These are phyloP conservation scores for Montifringilla adamsi DNA, from an alignment of 2,113 vertebrate genomes.

Conservation along the genomic window DNA sequence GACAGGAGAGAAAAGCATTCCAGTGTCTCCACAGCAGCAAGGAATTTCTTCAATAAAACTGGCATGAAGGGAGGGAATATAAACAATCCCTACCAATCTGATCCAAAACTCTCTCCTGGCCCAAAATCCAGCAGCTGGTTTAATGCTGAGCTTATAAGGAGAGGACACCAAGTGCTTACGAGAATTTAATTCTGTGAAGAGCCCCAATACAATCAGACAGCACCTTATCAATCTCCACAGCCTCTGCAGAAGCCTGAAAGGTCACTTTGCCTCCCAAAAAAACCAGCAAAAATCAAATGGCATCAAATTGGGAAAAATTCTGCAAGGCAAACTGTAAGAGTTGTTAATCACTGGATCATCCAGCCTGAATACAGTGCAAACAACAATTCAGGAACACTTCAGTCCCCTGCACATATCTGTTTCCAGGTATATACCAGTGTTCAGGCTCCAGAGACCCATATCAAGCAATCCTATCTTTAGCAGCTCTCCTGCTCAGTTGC, in stretches of 20 bases:
- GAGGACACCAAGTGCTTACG: rapidly evolving
- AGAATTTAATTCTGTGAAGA: background rate
- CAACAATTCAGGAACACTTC: background rate
- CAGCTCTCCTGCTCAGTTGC: background rate
- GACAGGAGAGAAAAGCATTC: background rate
- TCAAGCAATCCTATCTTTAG: background rate
- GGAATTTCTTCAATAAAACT: background rate
- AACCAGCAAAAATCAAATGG: background rate
- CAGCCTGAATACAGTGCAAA: background rate
- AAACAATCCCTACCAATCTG: background rate
- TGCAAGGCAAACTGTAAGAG: background rate
- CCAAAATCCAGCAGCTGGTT: background rate
- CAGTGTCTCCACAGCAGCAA: background rate
- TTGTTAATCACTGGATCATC: background rate
- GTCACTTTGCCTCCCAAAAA: background rate
- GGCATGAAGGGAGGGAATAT: background rate
- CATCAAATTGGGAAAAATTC: background rate
- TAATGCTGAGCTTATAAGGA: background rate
- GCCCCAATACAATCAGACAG: rapidly evolving
- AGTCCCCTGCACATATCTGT: background rate
- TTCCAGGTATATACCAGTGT: background rate
- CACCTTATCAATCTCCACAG: background rate
- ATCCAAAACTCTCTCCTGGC: background rate
- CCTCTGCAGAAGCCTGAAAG: background rate
- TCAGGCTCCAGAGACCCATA: background rate